A percentile compares a stretch with the other conserved stretches of the same genome.
Conservation (phyloP, 2,888 invertebrate species). For the Eretmocerus hayati region DNA sequence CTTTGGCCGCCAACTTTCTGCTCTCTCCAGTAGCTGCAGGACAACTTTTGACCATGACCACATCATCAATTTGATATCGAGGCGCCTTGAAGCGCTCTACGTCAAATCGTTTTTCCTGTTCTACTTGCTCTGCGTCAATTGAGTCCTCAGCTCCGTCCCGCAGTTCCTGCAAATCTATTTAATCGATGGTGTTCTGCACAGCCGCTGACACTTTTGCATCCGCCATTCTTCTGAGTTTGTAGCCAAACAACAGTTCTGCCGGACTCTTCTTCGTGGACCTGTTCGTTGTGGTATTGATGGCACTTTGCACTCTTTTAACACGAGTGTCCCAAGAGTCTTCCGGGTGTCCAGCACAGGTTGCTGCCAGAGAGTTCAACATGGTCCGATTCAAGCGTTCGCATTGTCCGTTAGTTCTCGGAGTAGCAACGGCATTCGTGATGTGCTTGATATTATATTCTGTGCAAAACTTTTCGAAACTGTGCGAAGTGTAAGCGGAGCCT, state of each 20-base stretch:
- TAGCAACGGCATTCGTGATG: conserved; percentile 31
- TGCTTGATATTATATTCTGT: conserved; percentile 30
- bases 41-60: conserved; percentile 23
- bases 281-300: conserved; percentile 26
- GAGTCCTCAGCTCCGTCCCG: conserved; percentile 14
- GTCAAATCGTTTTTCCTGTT: conserved; percentile 22
- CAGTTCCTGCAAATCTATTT: conserved; percentile 16
- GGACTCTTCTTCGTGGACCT: conserved; percentile 19
- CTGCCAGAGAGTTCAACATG: conserved; percentile 27
- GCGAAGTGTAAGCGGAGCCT: conserved; percentile 39
- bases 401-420: conserved; percentile 39
- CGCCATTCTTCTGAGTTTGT: conserved; percentile 20
- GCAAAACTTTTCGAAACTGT: conserved; percentile 35
- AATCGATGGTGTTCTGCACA: conserved; percentile 20
- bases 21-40: too few species aligned
- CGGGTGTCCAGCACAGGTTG: conserved; percentile 22
- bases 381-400: conserved; percentile 35
- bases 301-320: conserved; percentile 25
- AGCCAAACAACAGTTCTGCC: conserved; percentile 21
- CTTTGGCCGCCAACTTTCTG: conserved; percentile 25
- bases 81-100: conserved; percentile 19
- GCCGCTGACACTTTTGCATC: too few species aligned
- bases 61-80: conserved; percentile 21
- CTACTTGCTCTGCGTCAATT: conserved; percentile 16
- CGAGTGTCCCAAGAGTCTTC: conserved; percentile 27